A percentile compares a stretch with the other conserved stretches of the same genome.
Evolutionary conservation across 2,888 invertebrate species (phyloP).

Genomic region (Andrena haemorrhoa): DNA sequence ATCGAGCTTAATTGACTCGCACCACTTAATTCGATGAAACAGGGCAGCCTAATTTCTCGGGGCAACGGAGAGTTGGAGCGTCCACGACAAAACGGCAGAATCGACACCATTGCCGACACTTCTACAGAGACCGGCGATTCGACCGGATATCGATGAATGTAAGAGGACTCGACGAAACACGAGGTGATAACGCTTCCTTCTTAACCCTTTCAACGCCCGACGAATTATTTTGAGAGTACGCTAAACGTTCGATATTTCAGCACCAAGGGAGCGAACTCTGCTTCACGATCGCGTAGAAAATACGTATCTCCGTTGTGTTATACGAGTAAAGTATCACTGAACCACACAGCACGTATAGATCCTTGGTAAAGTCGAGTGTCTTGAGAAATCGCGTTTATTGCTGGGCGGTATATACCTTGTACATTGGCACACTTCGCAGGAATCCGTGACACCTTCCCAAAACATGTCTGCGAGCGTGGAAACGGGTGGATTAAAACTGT

Average conservation of each 20-base stretch:
- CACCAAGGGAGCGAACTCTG: not conserved
- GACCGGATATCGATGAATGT: not conserved
- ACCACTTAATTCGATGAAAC: too few species aligned
- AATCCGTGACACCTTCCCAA: conserved; percentile 82
- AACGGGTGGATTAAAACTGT: not conserved
- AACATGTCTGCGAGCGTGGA: conserved; percentile 71
- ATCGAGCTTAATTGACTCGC: too few species aligned
- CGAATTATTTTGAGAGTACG: not conserved
- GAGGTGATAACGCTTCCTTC: not conserved
- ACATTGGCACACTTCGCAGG: conserved; percentile 85
- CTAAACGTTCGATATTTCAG: not conserved
- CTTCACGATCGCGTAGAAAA: not conserved
- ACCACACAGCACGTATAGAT: conserved; percentile 4
- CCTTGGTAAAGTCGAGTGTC: not conserved
- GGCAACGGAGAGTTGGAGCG: too few species aligned
- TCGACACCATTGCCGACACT: not conserved
- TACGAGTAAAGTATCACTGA: conserved; percentile 4
- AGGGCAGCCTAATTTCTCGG: too few species aligned
- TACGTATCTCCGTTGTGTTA: not conserved
- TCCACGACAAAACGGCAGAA: too few species aligned
- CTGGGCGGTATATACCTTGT: conserved; percentile 81
- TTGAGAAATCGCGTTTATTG: not conserved
- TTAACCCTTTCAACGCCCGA: not conserved
- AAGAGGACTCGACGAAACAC: not conserved
- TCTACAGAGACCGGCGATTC: not conserved